A percentile compares a stretch with the other conserved stretches of the same genome.
These are phyloP conservation scores for Mesembrinibis cayennensis DNA, from an alignment of 2,113 vertebrate species.

Conservation along the genomic window DNA sequence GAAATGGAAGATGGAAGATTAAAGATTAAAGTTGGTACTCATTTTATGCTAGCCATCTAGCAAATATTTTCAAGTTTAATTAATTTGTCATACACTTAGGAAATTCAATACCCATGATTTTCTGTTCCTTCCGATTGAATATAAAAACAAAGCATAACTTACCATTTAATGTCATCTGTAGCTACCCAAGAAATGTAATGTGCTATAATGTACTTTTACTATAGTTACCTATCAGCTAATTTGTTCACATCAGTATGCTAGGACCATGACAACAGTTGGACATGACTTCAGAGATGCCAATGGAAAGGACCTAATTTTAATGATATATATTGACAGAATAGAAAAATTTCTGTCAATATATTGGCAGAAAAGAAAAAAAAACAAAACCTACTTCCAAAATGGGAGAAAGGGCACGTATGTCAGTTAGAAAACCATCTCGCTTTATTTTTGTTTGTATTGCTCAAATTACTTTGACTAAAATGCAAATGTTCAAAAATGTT, in stretches of 20 bases:
- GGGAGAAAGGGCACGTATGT: neutral
- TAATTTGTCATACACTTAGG: neutral
- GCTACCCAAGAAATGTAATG: neutral
- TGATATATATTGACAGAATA: neutral
- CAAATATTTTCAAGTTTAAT: constrained; percentile 13
- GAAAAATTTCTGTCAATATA: neutral
- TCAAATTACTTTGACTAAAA: neutral
- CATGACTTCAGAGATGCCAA: neutral
- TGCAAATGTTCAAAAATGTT: neutral
- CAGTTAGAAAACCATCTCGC: neutral
- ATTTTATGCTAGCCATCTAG: neutral
- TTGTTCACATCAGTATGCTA: neutral
- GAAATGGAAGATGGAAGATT: neutral
- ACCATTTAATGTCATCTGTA: neutral
- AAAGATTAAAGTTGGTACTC: neutral
- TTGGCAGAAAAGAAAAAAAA: neutral
- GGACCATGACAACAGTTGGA: neutral
- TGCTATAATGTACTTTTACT: neutral
- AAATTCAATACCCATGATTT: neutral
- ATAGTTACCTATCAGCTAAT: neutral
- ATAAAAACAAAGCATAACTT: neutral
- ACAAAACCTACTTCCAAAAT: neutral
- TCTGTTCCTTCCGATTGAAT: neutral
- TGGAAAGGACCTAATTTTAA: neutral
- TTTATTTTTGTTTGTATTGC: neutral